Conservation (phyloP, 1,140 invertebrate species). For the Macrotrachela quadricornifera region DNA sequence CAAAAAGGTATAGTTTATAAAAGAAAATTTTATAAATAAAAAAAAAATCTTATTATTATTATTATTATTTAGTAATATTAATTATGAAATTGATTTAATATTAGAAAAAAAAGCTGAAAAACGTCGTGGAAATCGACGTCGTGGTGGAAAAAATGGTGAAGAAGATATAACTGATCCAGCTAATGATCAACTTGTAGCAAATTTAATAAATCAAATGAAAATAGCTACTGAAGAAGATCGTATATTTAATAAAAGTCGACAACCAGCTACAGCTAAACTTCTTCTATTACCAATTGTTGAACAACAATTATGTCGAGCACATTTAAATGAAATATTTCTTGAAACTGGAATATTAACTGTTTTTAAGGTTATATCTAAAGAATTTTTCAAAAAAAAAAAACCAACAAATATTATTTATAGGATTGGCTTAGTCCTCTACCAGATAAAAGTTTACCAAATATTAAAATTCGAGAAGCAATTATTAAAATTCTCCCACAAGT, state of each 20-base stretch:
- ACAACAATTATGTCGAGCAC: too few species aligned
- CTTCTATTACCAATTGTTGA: background rate
- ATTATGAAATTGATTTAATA: too few species aligned
- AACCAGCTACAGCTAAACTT: slow-evolving; percentile 2
- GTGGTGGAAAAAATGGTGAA: background rate
- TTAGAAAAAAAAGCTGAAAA: too few species aligned
- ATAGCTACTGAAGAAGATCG: background rate
- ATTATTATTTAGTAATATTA: too few species aligned
- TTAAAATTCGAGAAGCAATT: slow-evolving; percentile 67
- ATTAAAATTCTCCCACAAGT: slow-evolving; percentile 67
- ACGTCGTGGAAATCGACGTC: too few species aligned
- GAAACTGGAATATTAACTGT: too few species aligned
- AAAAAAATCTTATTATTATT: too few species aligned
- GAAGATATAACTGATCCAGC: background rate
- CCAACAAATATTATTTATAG: slow-evolving; percentile 3
- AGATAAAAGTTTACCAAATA: slow-evolving; percentile 73
- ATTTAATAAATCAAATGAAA: too few species aligned
- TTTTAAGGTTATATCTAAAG: background rate
- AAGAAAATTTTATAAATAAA: too few species aligned
- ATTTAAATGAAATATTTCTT: too few species aligned
- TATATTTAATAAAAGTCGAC: background rate
- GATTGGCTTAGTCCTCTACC: slow-evolving; percentile 96
- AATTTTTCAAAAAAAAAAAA: background rate
- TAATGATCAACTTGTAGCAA: too few species aligned
- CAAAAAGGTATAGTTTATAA: background rate